A percentile compares a stretch with the other conserved stretches of the same genome.
These are phyloP conservation scores for Zootermopsis nevadensis DNA, from an alignment of 2,888 invertebrate species.

Conservation along the genomic window DNA sequence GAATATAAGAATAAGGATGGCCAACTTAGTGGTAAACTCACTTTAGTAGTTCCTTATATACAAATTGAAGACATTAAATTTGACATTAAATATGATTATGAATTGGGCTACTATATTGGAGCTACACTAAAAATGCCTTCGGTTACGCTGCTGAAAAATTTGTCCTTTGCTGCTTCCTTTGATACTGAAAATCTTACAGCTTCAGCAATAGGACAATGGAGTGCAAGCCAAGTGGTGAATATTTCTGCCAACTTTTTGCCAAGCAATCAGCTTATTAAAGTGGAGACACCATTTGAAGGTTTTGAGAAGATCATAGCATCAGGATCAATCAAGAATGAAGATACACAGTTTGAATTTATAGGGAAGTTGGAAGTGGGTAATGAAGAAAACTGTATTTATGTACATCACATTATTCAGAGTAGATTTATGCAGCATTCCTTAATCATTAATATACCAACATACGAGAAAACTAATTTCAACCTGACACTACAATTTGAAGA, in stretches of 20 bases:
- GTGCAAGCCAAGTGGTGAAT: background rate
- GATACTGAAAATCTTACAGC: background rate
- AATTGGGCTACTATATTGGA: background rate
- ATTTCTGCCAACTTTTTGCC: background rate
- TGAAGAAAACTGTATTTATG: background rate
- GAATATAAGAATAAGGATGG: background rate
- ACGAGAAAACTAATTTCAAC: background rate
- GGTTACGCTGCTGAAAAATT: background rate
- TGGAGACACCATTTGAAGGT: conserved; percentile 19
- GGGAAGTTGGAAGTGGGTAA: background rate
- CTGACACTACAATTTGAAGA: background rate
- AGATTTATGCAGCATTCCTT: background rate
- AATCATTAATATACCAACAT: background rate
- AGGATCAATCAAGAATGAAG: conserved; percentile 8
- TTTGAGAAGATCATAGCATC: conserved; percentile 5
- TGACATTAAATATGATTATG: conserved; percentile 16
- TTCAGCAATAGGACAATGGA: background rate
- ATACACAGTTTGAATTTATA: background rate
- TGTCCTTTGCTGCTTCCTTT: background rate
- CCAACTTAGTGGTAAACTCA: background rate
- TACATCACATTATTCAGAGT: background rate
- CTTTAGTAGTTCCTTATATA: conserved; percentile 7
- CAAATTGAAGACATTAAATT: conserved; percentile 2
- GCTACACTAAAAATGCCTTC: background rate
- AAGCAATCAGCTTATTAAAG: background rate